phyloP scores from a whole-genome alignment of 2,113 vertebrate species.

The Leptobrachium ailaonicum region DNA sequence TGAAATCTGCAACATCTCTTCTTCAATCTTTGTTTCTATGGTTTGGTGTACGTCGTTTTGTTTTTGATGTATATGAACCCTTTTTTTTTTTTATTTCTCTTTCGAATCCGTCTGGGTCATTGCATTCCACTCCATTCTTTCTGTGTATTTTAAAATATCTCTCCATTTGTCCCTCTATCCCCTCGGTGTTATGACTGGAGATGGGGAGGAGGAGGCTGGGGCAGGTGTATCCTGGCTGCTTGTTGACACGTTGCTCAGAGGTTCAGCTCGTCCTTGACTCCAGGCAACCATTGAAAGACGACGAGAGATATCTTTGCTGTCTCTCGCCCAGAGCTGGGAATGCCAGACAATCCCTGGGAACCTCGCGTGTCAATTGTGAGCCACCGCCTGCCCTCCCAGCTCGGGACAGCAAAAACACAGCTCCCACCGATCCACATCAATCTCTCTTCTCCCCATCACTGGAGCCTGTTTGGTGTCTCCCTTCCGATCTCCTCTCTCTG shows the following conservation, averaged over 20 bases:
- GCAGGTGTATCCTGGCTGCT: slow-evolving; percentile 42
- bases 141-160: neutral
- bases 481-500: slow-evolving; percentile 24
- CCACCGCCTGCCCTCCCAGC: slow-evolving; percentile 1
- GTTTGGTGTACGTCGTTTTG: too few relatives aligned
- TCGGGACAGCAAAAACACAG: slow-evolving; percentile 18
- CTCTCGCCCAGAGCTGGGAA: slow-evolving; percentile 2
- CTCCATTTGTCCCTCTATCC: neutral
- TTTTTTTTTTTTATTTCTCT: too few relatives aligned
- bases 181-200: slow-evolving; percentile 31
- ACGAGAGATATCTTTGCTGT: slow-evolving; percentile 16
- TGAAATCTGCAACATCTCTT: too few relatives aligned
- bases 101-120: too few relatives aligned
- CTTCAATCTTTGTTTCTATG: too few relatives aligned
- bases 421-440: slow-evolving; percentile 19
- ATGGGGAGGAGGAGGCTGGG: slow-evolving; percentile 16
- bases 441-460: slow-evolving; percentile 36
- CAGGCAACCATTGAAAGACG: slow-evolving; percentile 37
- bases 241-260: slow-evolving; percentile 34
- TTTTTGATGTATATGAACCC: too few relatives aligned
- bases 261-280: slow-evolving; percentile 39
- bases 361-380: slow-evolving; percentile 22
- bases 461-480: slow-evolving; percentile 16
- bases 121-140: neutral
- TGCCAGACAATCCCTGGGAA: slow-evolving; percentile 16